Base-by-base conservation (phyloP, 2,888 invertebrate species). In the Bellardia pandia region DNA sequence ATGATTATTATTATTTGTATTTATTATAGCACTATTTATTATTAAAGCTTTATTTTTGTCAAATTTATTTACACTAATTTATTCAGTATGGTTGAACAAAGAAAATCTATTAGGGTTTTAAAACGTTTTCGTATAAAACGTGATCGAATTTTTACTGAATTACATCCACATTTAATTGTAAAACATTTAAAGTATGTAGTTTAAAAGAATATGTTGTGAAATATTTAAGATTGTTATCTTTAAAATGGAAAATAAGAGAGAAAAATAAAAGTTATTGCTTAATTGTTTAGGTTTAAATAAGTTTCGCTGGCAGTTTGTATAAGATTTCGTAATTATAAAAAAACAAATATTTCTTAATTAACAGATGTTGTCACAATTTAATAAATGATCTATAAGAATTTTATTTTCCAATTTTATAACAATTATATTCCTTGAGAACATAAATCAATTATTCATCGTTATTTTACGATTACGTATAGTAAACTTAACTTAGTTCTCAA, bases 1-100 rank as follows among this genome's bases (percentile, higher is more conserved):
- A 62, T 68, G 8, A 23, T 79, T 23, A 2, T 14, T 56, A 76
- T 14, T 48, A 30, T 53, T 78, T 48, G 11, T 23, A 33, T 64
- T 60, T 56, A 77, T 48, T 37, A 58, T 33, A 51, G 58, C 66
- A 62, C 48, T 56, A n/a, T 74, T 33, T 56, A n/a, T 74, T 33
- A 16, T 66, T 45, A 42, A 23, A 58, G 37, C n/a, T 58, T 13
- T 23, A 8, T 37, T 62, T 62, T 68, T 60, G 40, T 56, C 62
- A 11, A 71, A 64, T 40, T 75, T 84, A 60, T 76, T 23, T 23
- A 23, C 23, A 23, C 66, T 79, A 56, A 83, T 76, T 75, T 64
- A 13, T 62, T 48, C 75, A 75, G 75, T 81, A 83, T 83, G n/a
- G 16, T 74, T 14, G 71, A 82, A 75, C 83, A 85, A 87, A 87